Percentiles rank a stretch among this genome's conserved stretches.
Conservation (phyloP, 2,888 invertebrate species). For the Piscicola geometra region DNA sequence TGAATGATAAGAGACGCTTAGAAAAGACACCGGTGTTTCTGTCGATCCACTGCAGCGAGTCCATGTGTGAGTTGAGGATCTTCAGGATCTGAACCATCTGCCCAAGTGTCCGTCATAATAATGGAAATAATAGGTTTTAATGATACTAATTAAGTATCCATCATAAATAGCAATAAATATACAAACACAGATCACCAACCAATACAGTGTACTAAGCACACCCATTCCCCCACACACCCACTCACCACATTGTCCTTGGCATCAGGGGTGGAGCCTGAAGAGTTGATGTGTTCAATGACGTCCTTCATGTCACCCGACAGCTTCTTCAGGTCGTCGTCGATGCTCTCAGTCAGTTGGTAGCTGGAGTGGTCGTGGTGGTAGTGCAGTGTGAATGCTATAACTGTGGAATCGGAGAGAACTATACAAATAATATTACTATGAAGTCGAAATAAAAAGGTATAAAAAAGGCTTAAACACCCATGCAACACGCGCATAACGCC, state of each 20-base stretch:
- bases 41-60: conserved; percentile 89
- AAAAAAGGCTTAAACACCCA: neutral
- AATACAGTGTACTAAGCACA: neutral
- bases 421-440: neutral
- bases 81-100: conserved; percentile 85
- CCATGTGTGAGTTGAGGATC: conserved; percentile 92
- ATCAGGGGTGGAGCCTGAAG: conserved; percentile 74
- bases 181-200: too few species aligned
- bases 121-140: too few species aligned
- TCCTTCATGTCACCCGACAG: conserved; percentile 93
- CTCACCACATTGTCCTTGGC: conserved; percentile 9
- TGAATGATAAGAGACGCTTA: neutral
- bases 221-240: neutral
- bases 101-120: too few species aligned
- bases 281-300: conserved; percentile 87
- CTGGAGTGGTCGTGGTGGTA: conserved; percentile 54
- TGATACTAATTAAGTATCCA: too few species aligned
- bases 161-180: too few species aligned
- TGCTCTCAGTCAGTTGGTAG: conserved; percentile 79
- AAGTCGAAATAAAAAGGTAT: neutral
- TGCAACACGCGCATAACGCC: too few species aligned
- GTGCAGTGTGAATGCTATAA: neutral
- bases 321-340: conserved; percentile 84
- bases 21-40: conserved; percentile 66
- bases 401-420: neutral